Conservation (phyloP, 2,888 invertebrate genomes). For the Acrobasis consociella region DNA sequence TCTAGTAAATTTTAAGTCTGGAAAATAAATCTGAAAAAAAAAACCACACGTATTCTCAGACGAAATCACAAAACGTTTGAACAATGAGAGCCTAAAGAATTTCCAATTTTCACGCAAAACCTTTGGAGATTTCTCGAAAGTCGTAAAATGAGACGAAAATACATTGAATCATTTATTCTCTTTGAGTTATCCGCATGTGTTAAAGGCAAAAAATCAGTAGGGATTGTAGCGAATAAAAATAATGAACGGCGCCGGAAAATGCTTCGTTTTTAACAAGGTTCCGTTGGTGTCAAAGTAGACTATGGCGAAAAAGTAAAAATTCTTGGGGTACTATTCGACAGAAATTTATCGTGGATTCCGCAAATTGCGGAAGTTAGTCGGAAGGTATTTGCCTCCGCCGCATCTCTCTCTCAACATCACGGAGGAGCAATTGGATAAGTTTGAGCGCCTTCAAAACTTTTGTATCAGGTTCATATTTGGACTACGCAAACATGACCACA, state of each 20-base stretch:
- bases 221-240: not conserved
- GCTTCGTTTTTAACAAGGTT: not conserved
- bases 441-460: no score
- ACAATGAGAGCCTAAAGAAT: not conserved
- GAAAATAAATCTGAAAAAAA: not conserved
- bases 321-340: no score
- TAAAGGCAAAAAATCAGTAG: not conserved
- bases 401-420: no score
- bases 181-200: not conserved
- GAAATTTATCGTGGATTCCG: no score
- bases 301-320: no score
- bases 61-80: not conserved
- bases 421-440: no score
- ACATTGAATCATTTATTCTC: not conserved
- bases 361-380: no score
- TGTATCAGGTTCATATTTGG: no score
- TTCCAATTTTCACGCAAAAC: not conserved
- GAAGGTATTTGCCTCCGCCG: no score
- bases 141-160: not conserved
- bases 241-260: not conserved
- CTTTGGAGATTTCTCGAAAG: not conserved
- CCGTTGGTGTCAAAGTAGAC: no score
- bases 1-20: not conserved
- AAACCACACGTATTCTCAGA: not conserved
- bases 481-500: no score